A percentile compares a stretch with the other conserved stretches of the same genome.
phyloP scores from a whole-genome alignment of 2,888 invertebrate genomes.

The Cosmorhoe ocellata region DNA sequence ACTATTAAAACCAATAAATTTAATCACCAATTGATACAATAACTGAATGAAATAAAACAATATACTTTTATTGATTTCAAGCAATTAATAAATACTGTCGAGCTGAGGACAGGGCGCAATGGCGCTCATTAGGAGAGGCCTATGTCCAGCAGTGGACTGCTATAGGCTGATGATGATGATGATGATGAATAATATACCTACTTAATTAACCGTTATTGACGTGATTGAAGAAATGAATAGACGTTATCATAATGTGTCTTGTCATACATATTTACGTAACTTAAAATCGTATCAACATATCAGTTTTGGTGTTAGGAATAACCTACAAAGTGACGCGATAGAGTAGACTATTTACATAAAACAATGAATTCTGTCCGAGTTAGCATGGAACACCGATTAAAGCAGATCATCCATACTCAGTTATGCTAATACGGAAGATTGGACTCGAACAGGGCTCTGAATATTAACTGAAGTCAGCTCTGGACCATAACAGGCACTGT shows the following conservation, averaged over 20 bases:
- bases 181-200: too few species aligned
- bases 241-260: not conserved
- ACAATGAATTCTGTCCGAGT: conserved; percentile 11
- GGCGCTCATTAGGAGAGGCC: too few species aligned
- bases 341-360: conserved; percentile 6
- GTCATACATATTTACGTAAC: not conserved
- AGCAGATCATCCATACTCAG: conserved; percentile 14
- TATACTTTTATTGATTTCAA: conserved; percentile 4
- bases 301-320: not conserved
- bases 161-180: too few species aligned
- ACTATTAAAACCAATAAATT: conserved; percentile 16
- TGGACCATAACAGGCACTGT: not conserved
- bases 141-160: too few species aligned
- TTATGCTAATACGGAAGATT: conserved; percentile 10
- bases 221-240: too few species aligned
- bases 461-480: conserved; percentile 2
- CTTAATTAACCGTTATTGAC: too few species aligned
- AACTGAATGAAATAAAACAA: conserved; percentile 1
- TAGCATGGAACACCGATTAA: conserved; percentile 7
- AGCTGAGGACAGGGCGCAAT: too few species aligned
- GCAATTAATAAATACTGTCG: not conserved
- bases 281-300: not conserved
- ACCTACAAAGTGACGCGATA: conserved; percentile 1
- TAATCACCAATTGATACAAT: conserved; percentile 5
- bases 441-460: conserved; percentile 3